Percentiles rank a stretch among this genome's conserved stretches.
Evolutionary conservation across 2,888 invertebrate genomes (phyloP).

Genomic region (Chaetogeoica ovagalla): DNA sequence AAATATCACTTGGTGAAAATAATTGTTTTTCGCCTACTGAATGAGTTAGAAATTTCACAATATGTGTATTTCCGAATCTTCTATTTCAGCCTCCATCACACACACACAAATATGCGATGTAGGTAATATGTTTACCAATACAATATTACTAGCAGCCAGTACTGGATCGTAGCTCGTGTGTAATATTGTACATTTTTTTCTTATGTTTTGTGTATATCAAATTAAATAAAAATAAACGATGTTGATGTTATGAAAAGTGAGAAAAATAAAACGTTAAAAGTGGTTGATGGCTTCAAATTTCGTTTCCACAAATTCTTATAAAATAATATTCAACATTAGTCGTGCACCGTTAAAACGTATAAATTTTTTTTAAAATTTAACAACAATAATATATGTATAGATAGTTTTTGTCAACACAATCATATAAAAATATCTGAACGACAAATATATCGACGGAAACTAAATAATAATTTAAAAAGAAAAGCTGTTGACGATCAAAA

Average conservation of each 20-base stretch:
- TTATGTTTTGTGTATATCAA: neutral
- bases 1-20: no score
- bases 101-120: no score
- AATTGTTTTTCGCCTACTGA: no score
- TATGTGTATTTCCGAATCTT: no score
- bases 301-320: neutral
- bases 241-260: no score
- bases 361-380: slow-evolving; percentile 11
- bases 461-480: slow-evolving; percentile 16
- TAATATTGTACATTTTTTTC: neutral
- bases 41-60: no score
- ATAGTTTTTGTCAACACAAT: neutral
- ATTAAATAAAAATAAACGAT: neutral
- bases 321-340: slow-evolving; percentile 14
- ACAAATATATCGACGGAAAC: neutral
- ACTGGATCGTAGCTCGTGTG: neutral
- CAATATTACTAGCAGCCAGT: no score
- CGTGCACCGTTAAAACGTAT: slow-evolving; percentile 27
- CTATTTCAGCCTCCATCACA: no score
- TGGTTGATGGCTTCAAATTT: neutral
- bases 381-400: slow-evolving; percentile 1
- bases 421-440: neutral
- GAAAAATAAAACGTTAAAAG: neutral
- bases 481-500: slow-evolving; percentile 17
- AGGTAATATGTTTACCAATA: no score